These are phyloP conservation scores for Sphaerodactylus townsendi DNA, from an alignment of 2,113 vertebrate species.

Conservation along the genomic window DNA sequence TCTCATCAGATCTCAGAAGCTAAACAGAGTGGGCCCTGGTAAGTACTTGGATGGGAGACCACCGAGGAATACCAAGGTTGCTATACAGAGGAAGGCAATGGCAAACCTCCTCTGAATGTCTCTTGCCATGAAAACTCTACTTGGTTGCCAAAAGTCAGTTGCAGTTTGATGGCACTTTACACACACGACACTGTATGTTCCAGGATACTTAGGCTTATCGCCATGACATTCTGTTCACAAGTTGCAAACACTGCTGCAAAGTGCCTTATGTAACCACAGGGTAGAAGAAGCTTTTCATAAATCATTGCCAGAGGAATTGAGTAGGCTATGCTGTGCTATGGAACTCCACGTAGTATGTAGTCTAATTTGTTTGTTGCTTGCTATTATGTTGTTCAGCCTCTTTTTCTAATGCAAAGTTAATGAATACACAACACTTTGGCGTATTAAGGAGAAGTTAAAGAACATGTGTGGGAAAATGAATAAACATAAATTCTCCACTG, in stretches of 20 bases:
- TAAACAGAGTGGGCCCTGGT: too few relatives aligned
- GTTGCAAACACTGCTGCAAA: background rate
- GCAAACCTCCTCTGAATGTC: too few relatives aligned
- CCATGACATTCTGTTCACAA: background rate
- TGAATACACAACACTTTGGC: slow-evolving; percentile 4
- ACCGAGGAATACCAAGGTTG: too few relatives aligned
- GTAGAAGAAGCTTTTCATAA: background rate
- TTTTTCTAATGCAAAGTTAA: slow-evolving; percentile 28
- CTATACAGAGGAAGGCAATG: too few relatives aligned
- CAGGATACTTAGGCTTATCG: background rate
- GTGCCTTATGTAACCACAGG: background rate
- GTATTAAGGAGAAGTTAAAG: slow-evolving; percentile 23
- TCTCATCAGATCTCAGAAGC: too few relatives aligned
- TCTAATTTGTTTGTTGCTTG: slow-evolving; percentile 11
- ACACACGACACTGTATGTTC: too few relatives aligned
- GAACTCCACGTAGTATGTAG: accelerated
- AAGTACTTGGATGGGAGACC: too few relatives aligned
- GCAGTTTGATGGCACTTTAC: too few relatives aligned
- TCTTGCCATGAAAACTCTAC: too few relatives aligned
- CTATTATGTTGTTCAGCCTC: slow-evolving; percentile 11
- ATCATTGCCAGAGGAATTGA: slow-evolving; percentile 15
- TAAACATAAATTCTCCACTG: slow-evolving; percentile 22
- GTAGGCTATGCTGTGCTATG: slow-evolving; percentile 14
- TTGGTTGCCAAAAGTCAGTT: too few relatives aligned
- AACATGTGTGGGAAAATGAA: slow-evolving; percentile 31